Evolutionary conservation across 2,797 vertebrate genomes (phyloP), one percentile per base, ranked within the genome.

Genomic region (Cichlasoma orientale): DNA sequence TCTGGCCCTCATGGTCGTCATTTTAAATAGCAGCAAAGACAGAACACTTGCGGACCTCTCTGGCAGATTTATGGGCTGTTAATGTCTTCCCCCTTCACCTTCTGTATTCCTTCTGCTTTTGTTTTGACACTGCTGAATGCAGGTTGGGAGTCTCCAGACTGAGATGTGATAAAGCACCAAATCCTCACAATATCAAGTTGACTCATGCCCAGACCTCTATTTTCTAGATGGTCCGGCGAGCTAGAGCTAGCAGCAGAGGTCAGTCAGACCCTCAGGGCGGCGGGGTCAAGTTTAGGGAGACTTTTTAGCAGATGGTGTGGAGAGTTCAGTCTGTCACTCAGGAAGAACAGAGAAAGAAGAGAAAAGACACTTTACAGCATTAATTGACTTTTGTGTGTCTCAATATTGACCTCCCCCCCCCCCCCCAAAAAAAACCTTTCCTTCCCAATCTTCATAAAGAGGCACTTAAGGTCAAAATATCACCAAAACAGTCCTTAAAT

Each of bases 281-380:
- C 4, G 19, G 85, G 93, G 93, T 95, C 93, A 95, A 94, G 93
- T 95, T 95, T 95, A 94, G 89, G 56, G 86, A 92, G 83, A 87
- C 79, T 72, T 93, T 86, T 87, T 31, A 86, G 84, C 95, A 95
- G 94, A 95, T 96, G 94, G 94, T 88, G 79, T 86, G 90, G 77
- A 82, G 82, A 90, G 90, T 92, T 93, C 86, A 89, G 79, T 82
- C 90, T 88, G 92, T 93, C 92, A 89, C 84, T 92, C 88, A 88
- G 86, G 80, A 85, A 83, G 89, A 92, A 83, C 52, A 72, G 82
- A 71, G 84, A 90, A 90, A 86, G 80, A 84, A 63, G 79, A 91
- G 83, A 92, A 90, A 90, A 91, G 82, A 89, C 91, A 86, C 89
- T 93, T 91, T 90, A 74, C 38, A 27, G 89, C 87, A 80, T 90